Conservation (phyloP, 2,797 vertebrate species). For the Acanthopagrus latus region DNA sequence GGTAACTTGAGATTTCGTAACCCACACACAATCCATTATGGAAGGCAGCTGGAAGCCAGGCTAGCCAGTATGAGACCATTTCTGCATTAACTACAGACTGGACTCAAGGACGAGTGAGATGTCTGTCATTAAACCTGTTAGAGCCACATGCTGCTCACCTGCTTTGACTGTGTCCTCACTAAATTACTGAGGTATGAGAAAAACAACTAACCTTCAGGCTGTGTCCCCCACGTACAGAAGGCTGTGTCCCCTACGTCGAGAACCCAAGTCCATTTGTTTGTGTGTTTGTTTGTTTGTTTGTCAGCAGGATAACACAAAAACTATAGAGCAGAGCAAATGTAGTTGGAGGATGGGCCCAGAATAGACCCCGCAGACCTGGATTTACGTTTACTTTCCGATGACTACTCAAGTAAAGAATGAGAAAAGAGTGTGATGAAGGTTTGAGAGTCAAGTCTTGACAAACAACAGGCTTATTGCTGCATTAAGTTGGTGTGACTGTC, state of each 20-base stretch:
- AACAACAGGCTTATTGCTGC: too few species aligned
- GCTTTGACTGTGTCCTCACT: neutral
- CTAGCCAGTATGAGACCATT: too few species aligned
- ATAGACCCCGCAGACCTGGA: too few species aligned
- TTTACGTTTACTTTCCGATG: too few species aligned
- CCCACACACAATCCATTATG: neutral
- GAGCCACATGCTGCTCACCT: neutral
- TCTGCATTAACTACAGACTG: neutral
- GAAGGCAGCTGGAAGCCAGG: neutral
- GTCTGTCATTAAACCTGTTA: neutral
- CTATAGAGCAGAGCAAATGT: too few species aligned
- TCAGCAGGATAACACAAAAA: too few species aligned
- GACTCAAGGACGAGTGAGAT: neutral
- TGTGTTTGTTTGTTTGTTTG: too few species aligned
- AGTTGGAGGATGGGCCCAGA: too few species aligned
- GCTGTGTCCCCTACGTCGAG: neutral
- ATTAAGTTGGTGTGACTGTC: neutral
- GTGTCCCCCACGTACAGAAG: neutral
- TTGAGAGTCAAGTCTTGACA: neutral
- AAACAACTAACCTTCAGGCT: too few species aligned
- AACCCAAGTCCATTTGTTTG: too few species aligned
- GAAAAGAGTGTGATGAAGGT: neutral
- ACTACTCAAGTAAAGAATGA: neutral
- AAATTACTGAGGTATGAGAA: too few species aligned
- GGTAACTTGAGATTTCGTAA: conserved; percentile 39